Evolutionary conservation across 1,140 invertebrate genomes (phyloP).

Genomic region (Cecropterus lyciades): DNA sequence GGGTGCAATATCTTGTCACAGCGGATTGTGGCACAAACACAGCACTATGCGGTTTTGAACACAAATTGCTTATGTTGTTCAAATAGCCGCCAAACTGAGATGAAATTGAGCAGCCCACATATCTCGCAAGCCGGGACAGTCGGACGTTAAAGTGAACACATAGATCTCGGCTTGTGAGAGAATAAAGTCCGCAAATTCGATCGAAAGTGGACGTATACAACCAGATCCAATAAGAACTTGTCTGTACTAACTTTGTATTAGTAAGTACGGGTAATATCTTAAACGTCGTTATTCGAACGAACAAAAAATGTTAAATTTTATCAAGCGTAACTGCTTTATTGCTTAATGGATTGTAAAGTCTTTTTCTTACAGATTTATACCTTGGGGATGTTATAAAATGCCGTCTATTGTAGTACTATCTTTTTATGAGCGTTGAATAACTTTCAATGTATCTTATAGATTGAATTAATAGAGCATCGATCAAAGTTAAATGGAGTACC

Average conservation of each 20-base stretch:
- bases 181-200: constrained; percentile 25
- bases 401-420: not conserved
- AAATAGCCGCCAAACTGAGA: constrained; percentile 32
- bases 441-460: not conserved
- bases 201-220: constrained; percentile 19
- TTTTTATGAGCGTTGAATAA: not conserved
- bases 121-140: constrained; percentile 25
- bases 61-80: constrained; percentile 34
- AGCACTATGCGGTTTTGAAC: constrained; percentile 23
- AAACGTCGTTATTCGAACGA: constrained; percentile 5
- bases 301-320: constrained; percentile 9
- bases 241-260: not conserved
- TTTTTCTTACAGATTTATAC: constrained; percentile 26
- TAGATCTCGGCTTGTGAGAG: constrained; percentile 24
- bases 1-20: constrained; percentile 26
- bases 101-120: constrained; percentile 34
- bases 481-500: constrained; percentile 4
- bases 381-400: constrained; percentile 15
- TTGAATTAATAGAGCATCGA: not conserved
- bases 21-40: constrained; percentile 29
- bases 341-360: constrained; percentile 31
- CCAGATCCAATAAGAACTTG: constrained; percentile 4
- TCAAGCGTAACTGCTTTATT: constrained; percentile 27
- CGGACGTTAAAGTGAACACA: constrained; percentile 29
- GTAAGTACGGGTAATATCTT: not conserved